Percentiles rank a stretch among this genome's conserved stretches.
Evolutionary conservation across 2,888 invertebrate genomes (phyloP).

Genomic region (Andrena bicolor): DNA sequence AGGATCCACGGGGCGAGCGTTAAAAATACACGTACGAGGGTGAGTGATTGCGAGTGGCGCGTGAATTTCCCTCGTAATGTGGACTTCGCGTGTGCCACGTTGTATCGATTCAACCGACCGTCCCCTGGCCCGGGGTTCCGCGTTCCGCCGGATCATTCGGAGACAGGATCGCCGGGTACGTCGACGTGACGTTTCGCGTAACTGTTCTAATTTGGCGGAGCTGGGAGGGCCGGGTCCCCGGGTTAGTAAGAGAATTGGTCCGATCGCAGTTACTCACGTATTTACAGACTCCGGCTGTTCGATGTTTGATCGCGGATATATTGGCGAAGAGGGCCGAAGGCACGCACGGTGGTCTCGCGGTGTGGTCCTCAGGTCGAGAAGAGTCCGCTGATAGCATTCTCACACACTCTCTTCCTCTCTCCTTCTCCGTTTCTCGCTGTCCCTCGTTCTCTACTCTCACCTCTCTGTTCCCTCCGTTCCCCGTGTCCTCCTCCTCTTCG

Average conservation of each 20-base stretch:
- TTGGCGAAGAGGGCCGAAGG: conserved; percentile 76
- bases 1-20: neutral
- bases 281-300: conserved; percentile 73
- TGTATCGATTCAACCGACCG: neutral
- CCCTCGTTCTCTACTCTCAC: conserved; percentile 37
- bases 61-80: conserved; percentile 3
- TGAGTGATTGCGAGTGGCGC: neutral
- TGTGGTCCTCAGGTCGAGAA: conserved; percentile 82
- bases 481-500: conserved; percentile 3
- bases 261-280: conserved; percentile 71
- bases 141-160: neutral
- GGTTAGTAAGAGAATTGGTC: conserved; percentile 67
- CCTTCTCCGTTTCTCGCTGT: conserved; percentile 35
- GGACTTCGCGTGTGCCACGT: conserved; percentile 1
- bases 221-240: conserved; percentile 29
- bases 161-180: neutral
- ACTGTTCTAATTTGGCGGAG: conserved; percentile 64
- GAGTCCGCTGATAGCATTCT: conserved; percentile 76
- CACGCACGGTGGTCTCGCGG: conserved; percentile 84
- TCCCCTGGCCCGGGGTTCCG: neutral
- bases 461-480: conserved; percentile 7
- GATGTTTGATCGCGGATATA: conserved; percentile 80
- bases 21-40: neutral
- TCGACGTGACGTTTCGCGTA: conserved; percentile 59
- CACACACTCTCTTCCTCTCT: conserved; percentile 68